Percentiles rank a stretch among this genome's conserved stretches.
Conservation (phyloP, 2,113 vertebrate species). For the Myotis davidii region DNA sequence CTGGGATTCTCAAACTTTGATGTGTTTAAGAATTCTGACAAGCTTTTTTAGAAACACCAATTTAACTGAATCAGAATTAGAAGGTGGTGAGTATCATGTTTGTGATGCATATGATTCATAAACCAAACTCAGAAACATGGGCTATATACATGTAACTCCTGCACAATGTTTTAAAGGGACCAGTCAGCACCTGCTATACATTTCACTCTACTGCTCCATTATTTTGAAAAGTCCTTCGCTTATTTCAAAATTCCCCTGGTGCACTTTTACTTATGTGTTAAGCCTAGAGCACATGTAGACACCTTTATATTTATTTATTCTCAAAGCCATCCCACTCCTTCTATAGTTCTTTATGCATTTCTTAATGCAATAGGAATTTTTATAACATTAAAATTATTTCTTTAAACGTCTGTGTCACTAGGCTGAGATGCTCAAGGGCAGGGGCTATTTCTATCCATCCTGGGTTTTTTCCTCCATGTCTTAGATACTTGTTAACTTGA, state of each 20-base stretch:
- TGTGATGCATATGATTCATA: background rate
- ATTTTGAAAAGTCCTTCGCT: background rate
- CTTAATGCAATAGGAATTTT: background rate
- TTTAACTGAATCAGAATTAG: background rate
- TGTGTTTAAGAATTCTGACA: background rate
- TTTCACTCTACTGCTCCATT: background rate
- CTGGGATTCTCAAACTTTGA: background rate
- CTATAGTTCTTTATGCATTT: background rate
- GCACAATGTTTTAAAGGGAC: background rate
- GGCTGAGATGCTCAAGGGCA: background rate
- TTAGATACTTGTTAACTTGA: constrained; percentile 7
- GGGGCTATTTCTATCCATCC: background rate
- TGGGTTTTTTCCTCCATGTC: background rate
- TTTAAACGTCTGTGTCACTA: background rate
- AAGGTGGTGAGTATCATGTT: background rate
- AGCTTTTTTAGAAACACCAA: background rate
- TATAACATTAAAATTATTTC: constrained; percentile 10
- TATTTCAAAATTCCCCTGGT: background rate
- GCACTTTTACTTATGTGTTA: background rate
- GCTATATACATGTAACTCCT: background rate
- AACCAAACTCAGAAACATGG: background rate
- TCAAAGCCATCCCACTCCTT: background rate
- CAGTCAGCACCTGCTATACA: background rate
- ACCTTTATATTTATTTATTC: background rate
- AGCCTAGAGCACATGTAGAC: background rate